Evolutionary conservation across 2,888 invertebrate genomes (phyloP).

Genomic region (Hedya salicella): DNA sequence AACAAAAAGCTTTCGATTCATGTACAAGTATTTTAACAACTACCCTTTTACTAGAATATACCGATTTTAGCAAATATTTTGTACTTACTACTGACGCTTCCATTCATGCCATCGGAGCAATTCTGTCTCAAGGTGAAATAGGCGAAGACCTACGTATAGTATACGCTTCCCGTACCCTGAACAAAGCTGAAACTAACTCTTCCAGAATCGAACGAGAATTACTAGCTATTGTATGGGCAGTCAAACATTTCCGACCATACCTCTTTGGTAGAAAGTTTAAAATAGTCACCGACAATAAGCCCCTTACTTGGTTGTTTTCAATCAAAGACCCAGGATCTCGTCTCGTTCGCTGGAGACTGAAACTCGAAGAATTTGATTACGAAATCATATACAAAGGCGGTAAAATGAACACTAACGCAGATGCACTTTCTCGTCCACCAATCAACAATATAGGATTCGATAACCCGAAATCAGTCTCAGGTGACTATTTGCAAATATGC

Average conservation of each 20-base stretch:
- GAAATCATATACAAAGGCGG: conserved; percentile 31
- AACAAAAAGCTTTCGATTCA: conserved; percentile 44
- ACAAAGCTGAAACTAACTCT: conserved; percentile 30
- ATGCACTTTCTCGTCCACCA: conserved; percentile 27
- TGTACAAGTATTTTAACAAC: conserved; percentile 45
- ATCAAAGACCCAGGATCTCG: conserved; percentile 25
- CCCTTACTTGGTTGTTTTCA: conserved; percentile 29
- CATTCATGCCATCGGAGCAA: conserved; percentile 41
- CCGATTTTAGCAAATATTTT: conserved; percentile 48
- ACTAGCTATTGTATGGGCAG: conserved; percentile 37
- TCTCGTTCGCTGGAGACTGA: conserved; percentile 28
- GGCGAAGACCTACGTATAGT: conserved; percentile 44
- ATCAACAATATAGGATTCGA: not conserved
- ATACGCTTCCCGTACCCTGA: conserved; percentile 41
- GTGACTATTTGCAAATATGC: not conserved
- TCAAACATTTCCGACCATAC: conserved; percentile 32
- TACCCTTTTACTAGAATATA: conserved; percentile 34
- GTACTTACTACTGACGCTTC: conserved; percentile 49
- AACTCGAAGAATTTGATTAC: conserved; percentile 26
- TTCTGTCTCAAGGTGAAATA: conserved; percentile 44
- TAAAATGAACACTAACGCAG: conserved; percentile 31
- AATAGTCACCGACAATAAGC: conserved; percentile 2
- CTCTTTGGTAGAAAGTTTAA: conserved; percentile 2
- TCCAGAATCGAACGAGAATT: conserved; percentile 31
- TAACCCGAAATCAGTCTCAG: not conserved